Base-by-base conservation (phyloP, 2,888 invertebrate species). In the Saturnia japonica region DNA sequence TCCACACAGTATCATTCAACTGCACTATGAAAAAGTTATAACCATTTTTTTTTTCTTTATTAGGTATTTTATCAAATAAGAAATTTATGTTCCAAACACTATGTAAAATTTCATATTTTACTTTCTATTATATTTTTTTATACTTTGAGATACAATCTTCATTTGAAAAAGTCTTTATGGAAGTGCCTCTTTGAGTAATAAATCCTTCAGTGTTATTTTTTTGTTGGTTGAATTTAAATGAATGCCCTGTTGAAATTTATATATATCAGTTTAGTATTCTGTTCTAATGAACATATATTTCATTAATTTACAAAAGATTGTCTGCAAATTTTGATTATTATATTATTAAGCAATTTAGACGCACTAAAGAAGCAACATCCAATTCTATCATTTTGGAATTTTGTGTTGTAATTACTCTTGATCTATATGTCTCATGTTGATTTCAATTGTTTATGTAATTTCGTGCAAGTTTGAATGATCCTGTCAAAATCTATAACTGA, bases 401-500 rank as follows among this genome's bases (percentile, higher is more conserved):
- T 34, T n/a, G n/a, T n/a, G n/a, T n/a, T n/a, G n/a, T n/a, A n/a
- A n/a, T n/a, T n/a, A n/a, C 34, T 34, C 6, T 34, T 34, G 34
- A 34, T 34, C 34, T 34, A 34, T 34, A 34, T 2, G 34, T 4
- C 6, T 34, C 47, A 54, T 22, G 22, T 54, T 54, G 8, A 54
- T 2, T 22, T n/a, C n/a, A 22, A 22, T n/a, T 2, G 19, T 22
- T 51, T 22, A 54, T 22, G 43, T 68, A 66, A 47, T 70, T 71
- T 81, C 74, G 91, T 91, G 91, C 89, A 87, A 81, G 89, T 86
- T 87, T 87, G 87, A 90, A 89, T 88, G 82, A 87, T 85, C 87
- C 84, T 85, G 86, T 85, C 80, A 76, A 78, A 80, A 76, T 76
- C 73, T 74, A 74, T 75, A 71, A 75, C 85, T 80, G 85, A 90